phyloP scores from a whole-genome alignment of 2,797 vertebrate species.

The Anguilla obscura region DNA sequence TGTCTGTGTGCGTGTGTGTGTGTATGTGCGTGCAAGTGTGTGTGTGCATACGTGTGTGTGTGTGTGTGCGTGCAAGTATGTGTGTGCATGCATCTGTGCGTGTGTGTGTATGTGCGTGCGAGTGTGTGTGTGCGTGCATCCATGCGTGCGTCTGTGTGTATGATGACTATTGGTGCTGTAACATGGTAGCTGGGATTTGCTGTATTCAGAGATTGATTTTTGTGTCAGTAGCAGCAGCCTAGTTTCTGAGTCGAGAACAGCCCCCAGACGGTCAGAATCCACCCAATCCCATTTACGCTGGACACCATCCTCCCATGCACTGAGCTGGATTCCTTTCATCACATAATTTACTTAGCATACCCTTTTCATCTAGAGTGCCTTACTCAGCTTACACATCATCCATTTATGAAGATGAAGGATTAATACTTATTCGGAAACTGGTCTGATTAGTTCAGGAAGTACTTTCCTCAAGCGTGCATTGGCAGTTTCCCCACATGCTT shows the following conservation, averaged over 20 bases:
- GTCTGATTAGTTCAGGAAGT: not conserved
- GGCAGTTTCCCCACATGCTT: not conserved
- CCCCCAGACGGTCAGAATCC: not conserved
- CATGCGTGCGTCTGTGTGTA: not conserved
- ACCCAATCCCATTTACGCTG: not conserved
- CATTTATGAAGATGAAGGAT: not conserved
- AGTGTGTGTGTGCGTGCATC: not conserved
- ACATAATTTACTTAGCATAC: not conserved
- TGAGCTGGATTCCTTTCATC: not conserved
- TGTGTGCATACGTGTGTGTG: not conserved
- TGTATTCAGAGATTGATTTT: not conserved
- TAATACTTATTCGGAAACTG: not conserved
- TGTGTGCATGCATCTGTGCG: not conserved
- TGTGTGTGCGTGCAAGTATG: not conserved
- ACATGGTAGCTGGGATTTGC: not conserved
- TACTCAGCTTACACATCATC: not conserved
- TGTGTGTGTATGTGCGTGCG: not conserved
- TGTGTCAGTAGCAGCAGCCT: not conserved
- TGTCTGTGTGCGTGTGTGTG: not conserved
- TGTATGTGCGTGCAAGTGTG: not conserved
- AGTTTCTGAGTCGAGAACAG: not conserved
- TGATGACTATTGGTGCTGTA: not conserved
- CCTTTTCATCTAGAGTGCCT: not conserved
- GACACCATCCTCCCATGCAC: not conserved
- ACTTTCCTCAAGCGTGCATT: not conserved